Base-by-base conservation (phyloP, 1,140 invertebrate species). In the Euborellia annulipes region DNA sequence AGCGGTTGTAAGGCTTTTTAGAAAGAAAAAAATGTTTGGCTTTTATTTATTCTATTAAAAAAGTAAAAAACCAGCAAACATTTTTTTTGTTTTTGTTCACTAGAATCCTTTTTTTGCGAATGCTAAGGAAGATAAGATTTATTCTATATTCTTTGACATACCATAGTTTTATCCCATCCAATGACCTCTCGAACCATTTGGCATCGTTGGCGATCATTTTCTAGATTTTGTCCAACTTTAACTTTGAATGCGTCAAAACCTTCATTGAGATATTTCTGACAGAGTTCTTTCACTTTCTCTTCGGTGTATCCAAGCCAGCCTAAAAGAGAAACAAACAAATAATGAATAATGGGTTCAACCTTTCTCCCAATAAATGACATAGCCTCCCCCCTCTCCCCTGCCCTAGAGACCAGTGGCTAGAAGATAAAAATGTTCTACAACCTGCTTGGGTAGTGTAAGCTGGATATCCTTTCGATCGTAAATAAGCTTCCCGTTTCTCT, bases 201-300 rank as follows among this genome's bases (percentile, higher is more conserved):
- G 49, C 81, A 79, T 44, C 88, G 63, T 55, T 73, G 66, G 18
- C 75, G 73, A 57, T 93, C 88, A 50, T 86, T 76, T 48, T 84
- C 62, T n/a, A 90, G 50, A 64, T 79, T 74, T 37, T 71, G 65
- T 3, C 88, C 89, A n/a, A 94, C 86, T 69, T 94, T 94, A 2
- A 84, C 68, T 68, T 94, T 94, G 59, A 93, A 93, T 43, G 75
- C 71, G 6, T 71, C 82, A 58, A 84, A 91, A 19, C 87, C 87
- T 23, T 76, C 59, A 6, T 66, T 63, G 37, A 90, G 54, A 55
- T 78, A 87, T 58, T 85, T 75, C 34, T 75, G 61, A 50, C 84
- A 85, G 0, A 88, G 63, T 50, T 72, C 50, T 50, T 68, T 64
- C 2, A 87, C 71, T 53, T 76, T 70, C 30, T 79, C 73, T 47